Evolutionary conservation across 2,888 invertebrate genomes (phyloP).

Genomic region (Cosmia pyralina): DNA sequence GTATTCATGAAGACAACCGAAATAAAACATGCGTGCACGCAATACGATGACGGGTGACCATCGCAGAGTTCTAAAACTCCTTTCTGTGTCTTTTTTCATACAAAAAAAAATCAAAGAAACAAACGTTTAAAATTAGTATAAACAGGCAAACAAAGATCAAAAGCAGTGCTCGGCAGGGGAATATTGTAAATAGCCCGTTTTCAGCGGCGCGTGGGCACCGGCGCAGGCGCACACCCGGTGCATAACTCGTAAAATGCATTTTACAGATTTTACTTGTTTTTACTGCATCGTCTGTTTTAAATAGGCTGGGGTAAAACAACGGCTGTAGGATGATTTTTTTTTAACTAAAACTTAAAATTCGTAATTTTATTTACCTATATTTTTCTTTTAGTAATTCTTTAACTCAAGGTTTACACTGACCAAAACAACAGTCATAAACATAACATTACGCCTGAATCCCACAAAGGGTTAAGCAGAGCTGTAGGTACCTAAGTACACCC

Average conservation of each 20-base stretch:
- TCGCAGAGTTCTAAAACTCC: constrained; percentile 51
- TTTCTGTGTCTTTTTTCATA: constrained; percentile 15
- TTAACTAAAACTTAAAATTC: too few relatives aligned
- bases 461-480: not conserved
- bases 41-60: constrained; percentile 51
- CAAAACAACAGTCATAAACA: too few relatives aligned
- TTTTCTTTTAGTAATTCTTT: not conserved
- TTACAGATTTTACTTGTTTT: constrained; percentile 60
- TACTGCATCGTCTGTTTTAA: constrained; percentile 33
- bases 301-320: constrained; percentile 10
- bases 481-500: too few relatives aligned
- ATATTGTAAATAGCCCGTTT: constrained; percentile 71
- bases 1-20: not conserved
- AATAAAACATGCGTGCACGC: constrained; percentile 13
- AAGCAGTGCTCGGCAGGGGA: constrained; percentile 70
- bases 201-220: constrained; percentile 60
- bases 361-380: not conserved
- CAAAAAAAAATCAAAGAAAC: constrained; percentile 44
- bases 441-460: not conserved
- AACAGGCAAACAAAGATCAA: constrained; percentile 62
- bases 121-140: constrained; percentile 64
- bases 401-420: too few relatives aligned
- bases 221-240: constrained; percentile 65
- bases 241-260: constrained; percentile 70
- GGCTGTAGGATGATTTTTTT: not conserved